A percentile compares a stretch with the other conserved stretches of the same genome.
These are phyloP conservation scores for Melangyna quadrimaculata DNA, from an alignment of 2,888 invertebrate species.

Conservation along the genomic window DNA sequence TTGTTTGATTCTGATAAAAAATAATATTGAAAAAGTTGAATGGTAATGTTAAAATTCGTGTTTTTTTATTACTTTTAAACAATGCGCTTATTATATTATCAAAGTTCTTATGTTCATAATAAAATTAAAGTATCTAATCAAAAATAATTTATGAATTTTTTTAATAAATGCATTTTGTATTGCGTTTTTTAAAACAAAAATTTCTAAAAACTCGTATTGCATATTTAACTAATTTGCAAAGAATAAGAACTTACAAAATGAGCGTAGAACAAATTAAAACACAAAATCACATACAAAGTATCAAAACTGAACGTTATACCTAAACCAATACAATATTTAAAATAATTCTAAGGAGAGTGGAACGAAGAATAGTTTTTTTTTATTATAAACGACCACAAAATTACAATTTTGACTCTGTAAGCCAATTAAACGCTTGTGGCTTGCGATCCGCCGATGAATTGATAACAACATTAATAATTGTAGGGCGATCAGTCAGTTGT, in stretches of 20 bases:
- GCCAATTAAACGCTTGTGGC: slow-evolving; percentile 94
- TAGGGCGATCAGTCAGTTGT: slow-evolving; percentile 87
- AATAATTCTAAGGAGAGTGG: slow-evolving; percentile 59
- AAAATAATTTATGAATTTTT: slow-evolving; percentile 29
- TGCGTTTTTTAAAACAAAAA: slow-evolving; percentile 3
- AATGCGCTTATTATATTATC: slow-evolving; percentile 27
- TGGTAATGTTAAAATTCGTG: slow-evolving; percentile 25
- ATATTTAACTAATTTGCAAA: slow-evolving; percentile 42
- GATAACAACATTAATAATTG: slow-evolving; percentile 95
- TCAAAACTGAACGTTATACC: slow-evolving; percentile 59
- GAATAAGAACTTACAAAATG: slow-evolving; percentile 6
- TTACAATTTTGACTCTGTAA: slow-evolving; percentile 95
- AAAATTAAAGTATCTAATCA: slow-evolving; percentile 26
- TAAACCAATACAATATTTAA: slow-evolving; percentile 60
- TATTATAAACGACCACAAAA: slow-evolving; percentile 11
- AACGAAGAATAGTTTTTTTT: slow-evolving; percentile 27
- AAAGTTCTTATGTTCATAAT: slow-evolving; percentile 14
- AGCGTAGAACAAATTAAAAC: slow-evolving; percentile 18
- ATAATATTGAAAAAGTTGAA: too few relatives aligned
- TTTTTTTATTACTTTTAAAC: slow-evolving; percentile 26
- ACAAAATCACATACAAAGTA: slow-evolving; percentile 49
- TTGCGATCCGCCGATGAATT: slow-evolving; percentile 94
- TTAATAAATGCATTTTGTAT: slow-evolving; percentile 53
- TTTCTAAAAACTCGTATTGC: slow-evolving; percentile 48
- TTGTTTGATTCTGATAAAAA: too few relatives aligned